Conservation (phyloP, 2,113 vertebrate genomes). For the Eulemur macaco region DNA sequence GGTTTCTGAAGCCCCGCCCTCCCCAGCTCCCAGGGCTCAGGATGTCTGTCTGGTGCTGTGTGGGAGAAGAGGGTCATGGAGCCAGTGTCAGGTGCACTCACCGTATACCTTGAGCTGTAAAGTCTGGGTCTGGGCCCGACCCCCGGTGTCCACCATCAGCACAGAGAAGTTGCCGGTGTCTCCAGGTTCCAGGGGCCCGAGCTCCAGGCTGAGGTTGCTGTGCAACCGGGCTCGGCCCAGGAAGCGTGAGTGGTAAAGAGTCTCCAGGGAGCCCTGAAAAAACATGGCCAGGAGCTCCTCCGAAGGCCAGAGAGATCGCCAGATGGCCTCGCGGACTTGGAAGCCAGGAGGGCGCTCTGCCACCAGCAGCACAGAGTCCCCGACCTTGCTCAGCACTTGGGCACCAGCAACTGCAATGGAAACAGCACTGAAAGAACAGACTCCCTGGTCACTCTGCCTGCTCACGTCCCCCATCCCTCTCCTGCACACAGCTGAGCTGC, state of each 20-base stretch:
- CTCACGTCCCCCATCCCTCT: rapidly evolving
- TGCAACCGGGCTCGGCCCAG: slow-evolving; percentile 71
- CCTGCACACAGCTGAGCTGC: neutral
- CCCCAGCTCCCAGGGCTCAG: neutral
- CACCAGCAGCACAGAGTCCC: slow-evolving; percentile 46
- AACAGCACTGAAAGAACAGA: slow-evolving; percentile 38
- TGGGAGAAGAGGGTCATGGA: neutral
- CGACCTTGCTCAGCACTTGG: slow-evolving; percentile 63
- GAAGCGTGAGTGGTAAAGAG: slow-evolving; percentile 77
- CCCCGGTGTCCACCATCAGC: slow-evolving; percentile 72
- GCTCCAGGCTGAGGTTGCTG: slow-evolving; percentile 76
- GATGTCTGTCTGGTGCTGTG: neutral
- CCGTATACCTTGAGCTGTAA: slow-evolving; percentile 78
- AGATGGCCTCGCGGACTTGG: slow-evolving; percentile 76
- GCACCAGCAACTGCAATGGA: neutral
- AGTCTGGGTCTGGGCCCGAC: slow-evolving; percentile 35
- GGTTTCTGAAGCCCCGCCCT: neutral
- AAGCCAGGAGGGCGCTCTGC: slow-evolving; percentile 42
- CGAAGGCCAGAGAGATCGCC: slow-evolving; percentile 68
- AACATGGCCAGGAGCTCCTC: slow-evolving; percentile 79
- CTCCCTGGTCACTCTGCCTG: neutral
- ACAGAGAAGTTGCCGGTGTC: slow-evolving; percentile 76
- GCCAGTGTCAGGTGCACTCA: slow-evolving; percentile 39
- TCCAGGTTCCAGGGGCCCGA: slow-evolving; percentile 50
- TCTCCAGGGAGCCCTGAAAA: slow-evolving; percentile 68